Evolutionary conservation across 2,797 vertebrate species (phyloP), one percentile per base, ranked within the genome.

Genomic region (Cacajao melanocephalus): DNA sequence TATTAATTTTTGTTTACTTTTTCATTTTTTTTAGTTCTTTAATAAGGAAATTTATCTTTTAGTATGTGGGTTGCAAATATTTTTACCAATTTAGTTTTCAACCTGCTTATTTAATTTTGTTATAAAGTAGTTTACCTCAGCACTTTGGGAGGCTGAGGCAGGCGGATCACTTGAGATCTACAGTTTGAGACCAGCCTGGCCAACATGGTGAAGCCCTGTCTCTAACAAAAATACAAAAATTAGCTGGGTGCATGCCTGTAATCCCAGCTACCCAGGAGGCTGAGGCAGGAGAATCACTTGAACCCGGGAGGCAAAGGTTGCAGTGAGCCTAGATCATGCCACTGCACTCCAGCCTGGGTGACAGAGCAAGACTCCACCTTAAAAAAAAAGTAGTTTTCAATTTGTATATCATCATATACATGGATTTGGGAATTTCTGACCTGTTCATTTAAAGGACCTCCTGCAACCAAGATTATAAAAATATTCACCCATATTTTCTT

Each of bases 41-140:
- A 90, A 88, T 50, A 72, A 48, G 55, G 83, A 95, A 96, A 72
- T 44, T 67, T 58, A 48, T n/a, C 24, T 67, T 36, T 76, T 87
- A 52, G 26, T 10, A 33, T 41, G 5, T 79, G 10, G 5, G 19
- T 48, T 73, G 30, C 13, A 85, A 87, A 30, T 72, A 82, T 58
- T 90, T 90, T 84, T 14, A 84, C n/a, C 17, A 33, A 46, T 61
- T 90, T 95, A 41, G 36, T 92, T 90, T 85, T 92, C 57, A 70
- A 26, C n/a, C 36, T 46, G 17, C 19, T 92, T 61, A 7, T 46
- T 92, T 90, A 58, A 83, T 70, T 84, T 84, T 48, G 26, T 19
- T 75, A 5, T 24, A 57, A 30, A 79, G 44, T 57, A 33, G 12
- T 76, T 90, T 94, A 50, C 85, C 30, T 14, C 30, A 33, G 30